Base-by-base conservation (phyloP, 2,797 vertebrate species). In the Chloroceryle amazona region DNA sequence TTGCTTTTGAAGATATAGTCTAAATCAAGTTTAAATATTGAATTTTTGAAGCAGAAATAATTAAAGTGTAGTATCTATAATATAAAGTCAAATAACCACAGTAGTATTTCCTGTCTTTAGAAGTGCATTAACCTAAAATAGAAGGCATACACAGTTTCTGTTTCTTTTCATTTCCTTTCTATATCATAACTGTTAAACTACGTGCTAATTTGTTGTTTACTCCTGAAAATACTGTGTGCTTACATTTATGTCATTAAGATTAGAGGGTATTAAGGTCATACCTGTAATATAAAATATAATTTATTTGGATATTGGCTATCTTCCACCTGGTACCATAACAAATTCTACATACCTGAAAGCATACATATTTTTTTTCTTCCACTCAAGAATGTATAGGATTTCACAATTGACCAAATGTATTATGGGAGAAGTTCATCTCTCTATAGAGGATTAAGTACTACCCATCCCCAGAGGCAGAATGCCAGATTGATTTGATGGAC, bases 31-130 rank as follows among this genome's bases (percentile, higher is more conserved):
- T 78, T 91, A 96, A 94, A 86, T 95, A 96, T 90, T 94, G 95
- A 83, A 91, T 91, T 95, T 91, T 95, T 91, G 87, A 92, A 95
- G 87, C 80, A 90, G 62, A 88, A 96, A 96, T 93, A 93, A 95
- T 91, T 95, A 54, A 91, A 95, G 61, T 62, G 13, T 79, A 83
- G 46, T 81, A 91, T 83, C 72, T 91, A 29, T 81, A 91, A 91
- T 86, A 90, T 54, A 93, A 95, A 89, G 89, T 88, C 70, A 89
- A 89, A 95, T 82, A 95, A 79, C 91, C 84, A 63, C 81, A 73
- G 6, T 66, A 85, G 84, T 94, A 46, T 81, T 68, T 95, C 86
- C 92, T 96, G 70, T 94, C 90, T 84, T 93, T 94, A 89, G 65
- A 79, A 85, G 55, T 61, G 25, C 90, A 94, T 97, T 96, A 94